Percentiles rank a stretch among this genome's conserved stretches.
phyloP scores from a whole-genome alignment of 2,113 vertebrate genomes.

The Cinclus mexicanus region DNA sequence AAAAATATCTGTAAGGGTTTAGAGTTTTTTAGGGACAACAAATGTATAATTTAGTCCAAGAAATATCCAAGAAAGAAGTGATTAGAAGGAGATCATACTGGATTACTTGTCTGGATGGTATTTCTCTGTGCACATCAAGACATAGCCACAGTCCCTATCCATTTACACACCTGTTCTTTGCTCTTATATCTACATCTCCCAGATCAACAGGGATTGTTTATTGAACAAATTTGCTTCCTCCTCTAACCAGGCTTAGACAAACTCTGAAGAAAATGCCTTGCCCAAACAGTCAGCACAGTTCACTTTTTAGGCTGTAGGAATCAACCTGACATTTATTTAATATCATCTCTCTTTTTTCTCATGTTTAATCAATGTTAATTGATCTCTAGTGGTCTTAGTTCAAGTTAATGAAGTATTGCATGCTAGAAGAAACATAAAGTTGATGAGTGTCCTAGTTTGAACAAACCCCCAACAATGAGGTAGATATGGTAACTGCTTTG shows the following conservation, averaged over 20 bases:
- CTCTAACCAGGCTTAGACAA: neutral
- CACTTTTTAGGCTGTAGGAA: neutral
- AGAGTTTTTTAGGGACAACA: neutral
- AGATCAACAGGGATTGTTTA: neutral
- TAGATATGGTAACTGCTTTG: neutral
- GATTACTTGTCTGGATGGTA: neutral
- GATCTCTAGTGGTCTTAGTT: conserved; percentile 41
- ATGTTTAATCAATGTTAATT: conserved; percentile 58
- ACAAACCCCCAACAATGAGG: neutral
- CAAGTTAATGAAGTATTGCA: conserved; percentile 34
- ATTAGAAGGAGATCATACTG: neutral
- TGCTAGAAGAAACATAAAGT: conserved; percentile 31
- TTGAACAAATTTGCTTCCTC: conserved; percentile 2
- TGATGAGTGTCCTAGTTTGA: neutral
- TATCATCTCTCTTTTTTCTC: neutral
- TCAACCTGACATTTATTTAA: conserved; percentile 33
- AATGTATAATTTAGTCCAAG: neutral
- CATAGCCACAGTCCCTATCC: neutral
- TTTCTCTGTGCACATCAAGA: neutral
- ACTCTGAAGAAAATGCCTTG: neutral
- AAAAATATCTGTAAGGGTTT: conserved; percentile 25
- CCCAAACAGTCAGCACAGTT: neutral
- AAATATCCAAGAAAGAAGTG: neutral
- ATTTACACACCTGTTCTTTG: neutral
- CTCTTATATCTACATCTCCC: neutral